These are phyloP conservation scores for Camelus bactrianus DNA, from an alignment of 2,113 vertebrate genomes.

Conservation along the genomic window DNA sequence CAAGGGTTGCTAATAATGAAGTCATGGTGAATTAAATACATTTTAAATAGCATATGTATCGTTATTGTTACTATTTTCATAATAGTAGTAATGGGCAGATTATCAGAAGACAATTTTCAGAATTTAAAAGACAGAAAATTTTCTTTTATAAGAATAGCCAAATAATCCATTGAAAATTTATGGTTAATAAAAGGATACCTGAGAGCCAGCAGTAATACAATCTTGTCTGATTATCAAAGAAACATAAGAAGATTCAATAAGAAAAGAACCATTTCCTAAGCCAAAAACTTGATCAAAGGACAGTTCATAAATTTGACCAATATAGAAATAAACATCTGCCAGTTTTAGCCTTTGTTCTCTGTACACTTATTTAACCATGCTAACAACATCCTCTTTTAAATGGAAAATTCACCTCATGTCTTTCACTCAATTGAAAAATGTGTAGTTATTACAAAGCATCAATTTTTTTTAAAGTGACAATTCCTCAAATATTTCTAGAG, in stretches of 20 bases:
- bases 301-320: not conserved
- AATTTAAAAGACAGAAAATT: not conserved
- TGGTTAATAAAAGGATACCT: not conserved
- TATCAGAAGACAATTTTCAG: not conserved
- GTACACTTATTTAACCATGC: not conserved
- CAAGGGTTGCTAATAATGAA: not conserved
- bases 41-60: not conserved
- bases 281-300: not conserved
- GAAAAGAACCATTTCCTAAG: not conserved
- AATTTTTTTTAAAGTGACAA: not conserved
- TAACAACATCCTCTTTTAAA: not conserved
- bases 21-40: not conserved
- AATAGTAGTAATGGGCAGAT: not conserved
- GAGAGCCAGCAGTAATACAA: not conserved
- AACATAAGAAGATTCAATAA: not conserved
- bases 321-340: not conserved
- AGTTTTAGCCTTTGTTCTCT: not conserved
- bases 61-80: not conserved
- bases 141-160: not conserved
- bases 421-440: not conserved
- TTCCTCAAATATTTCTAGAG: not conserved
- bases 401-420: not conserved
- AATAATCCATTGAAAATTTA: not conserved
- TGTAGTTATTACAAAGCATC: not conserved
- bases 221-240: not conserved